A percentile compares a stretch with the other conserved stretches of the same genome.
phyloP scores from a whole-genome alignment of 1,140 invertebrate genomes.

The Melipona quadrifasciata region DNA sequence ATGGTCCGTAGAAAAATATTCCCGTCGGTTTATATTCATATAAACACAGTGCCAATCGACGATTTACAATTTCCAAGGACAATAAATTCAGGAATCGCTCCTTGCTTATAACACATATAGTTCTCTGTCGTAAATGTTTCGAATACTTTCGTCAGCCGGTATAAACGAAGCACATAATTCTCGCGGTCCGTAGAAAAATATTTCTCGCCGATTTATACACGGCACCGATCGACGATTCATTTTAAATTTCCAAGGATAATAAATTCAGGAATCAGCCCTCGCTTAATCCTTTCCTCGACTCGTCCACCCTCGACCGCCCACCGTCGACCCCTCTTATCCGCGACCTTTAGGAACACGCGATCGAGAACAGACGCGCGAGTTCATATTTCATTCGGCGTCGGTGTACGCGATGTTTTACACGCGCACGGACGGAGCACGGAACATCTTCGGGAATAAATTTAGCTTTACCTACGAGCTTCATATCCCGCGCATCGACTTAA shows the following conservation, averaged over 20 bases:
- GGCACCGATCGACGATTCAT: background rate
- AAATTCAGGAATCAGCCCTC: constrained; percentile 34
- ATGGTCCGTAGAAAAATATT: background rate
- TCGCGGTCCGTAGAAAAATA: background rate
- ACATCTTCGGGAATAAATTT: constrained; percentile 26
- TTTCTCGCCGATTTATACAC: background rate
- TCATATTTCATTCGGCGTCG: background rate
- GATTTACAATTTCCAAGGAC: constrained; percentile 12
- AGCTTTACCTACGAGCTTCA: constrained; percentile 20
- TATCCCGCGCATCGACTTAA: background rate
- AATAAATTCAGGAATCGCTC: constrained; percentile 37
- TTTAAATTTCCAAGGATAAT: constrained; percentile 33
- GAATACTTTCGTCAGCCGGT: background rate
- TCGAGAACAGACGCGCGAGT: background rate
- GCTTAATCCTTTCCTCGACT: constrained; percentile 33
- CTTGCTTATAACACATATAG: background rate
- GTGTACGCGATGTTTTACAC: background rate
- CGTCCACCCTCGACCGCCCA: background rate
- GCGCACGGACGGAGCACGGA: background rate
- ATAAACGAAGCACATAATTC: constrained; percentile 9
- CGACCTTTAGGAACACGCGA: background rate
- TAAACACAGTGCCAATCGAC: background rate
- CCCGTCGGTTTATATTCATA: background rate
- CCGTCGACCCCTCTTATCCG: background rate
- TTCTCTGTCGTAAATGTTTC: too few species aligned